These are phyloP conservation scores for Eidolon dupreanum DNA, from an alignment of 2,797 vertebrate genomes.

Conservation along the genomic window DNA sequence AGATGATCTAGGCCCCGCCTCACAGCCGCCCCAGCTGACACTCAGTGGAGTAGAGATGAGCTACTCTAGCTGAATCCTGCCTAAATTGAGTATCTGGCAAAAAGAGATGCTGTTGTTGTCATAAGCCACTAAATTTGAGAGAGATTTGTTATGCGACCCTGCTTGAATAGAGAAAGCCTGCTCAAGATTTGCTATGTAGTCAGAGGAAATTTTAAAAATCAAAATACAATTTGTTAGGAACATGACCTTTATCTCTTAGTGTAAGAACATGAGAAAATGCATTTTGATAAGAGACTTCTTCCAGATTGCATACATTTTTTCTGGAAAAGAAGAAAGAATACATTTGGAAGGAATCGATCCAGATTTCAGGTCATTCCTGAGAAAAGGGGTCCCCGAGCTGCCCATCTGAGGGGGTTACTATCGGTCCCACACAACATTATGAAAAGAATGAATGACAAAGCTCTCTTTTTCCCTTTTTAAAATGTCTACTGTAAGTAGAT, in stretches of 20 bases:
- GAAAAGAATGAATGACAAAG: neutral
- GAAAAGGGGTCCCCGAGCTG: neutral
- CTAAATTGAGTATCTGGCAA: too few relatives aligned
- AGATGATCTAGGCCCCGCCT: too few relatives aligned
- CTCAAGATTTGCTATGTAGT: neutral
- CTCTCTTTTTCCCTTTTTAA: neutral
- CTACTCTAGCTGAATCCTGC: too few relatives aligned
- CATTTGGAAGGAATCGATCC: neutral
- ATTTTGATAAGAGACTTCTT: neutral
- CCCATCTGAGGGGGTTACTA: neutral
- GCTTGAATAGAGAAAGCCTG: neutral
- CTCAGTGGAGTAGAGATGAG: too few relatives aligned
- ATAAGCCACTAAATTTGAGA: too few relatives aligned
- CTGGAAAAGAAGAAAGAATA: neutral
- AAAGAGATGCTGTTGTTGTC: too few relatives aligned
- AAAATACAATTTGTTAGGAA: neutral
- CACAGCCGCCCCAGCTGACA: too few relatives aligned
- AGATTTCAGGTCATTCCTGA: neutral
- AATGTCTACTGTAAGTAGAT: neutral
- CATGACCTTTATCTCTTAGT: neutral
- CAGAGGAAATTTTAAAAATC: neutral
- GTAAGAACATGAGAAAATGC: neutral
- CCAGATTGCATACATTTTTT: neutral
- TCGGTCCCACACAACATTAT: neutral
- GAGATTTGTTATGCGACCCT: too few relatives aligned